Evolutionary conservation across 1,140 invertebrate species (phyloP).

Genomic region (Hyposmocoma kahamanoa): DNA sequence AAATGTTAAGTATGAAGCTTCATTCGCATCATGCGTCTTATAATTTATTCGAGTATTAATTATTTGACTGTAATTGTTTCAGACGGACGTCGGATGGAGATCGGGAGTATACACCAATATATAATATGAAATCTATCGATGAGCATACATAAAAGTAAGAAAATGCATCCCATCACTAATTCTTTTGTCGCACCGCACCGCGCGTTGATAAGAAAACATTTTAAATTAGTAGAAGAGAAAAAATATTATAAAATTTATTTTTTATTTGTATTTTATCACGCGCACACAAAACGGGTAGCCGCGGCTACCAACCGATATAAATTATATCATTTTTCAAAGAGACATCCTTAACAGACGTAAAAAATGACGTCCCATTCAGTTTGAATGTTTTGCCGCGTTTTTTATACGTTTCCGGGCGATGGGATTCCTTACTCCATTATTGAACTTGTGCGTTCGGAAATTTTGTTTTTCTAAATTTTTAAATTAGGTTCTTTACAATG

Average conservation of each 20-base stretch:
- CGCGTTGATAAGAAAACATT: slow-evolving; percentile 71
- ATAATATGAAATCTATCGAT: neutral
- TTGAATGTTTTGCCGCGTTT: slow-evolving; percentile 70
- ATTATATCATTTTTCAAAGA: slow-evolving; percentile 72
- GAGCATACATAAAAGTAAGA: neutral
- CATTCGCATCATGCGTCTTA: no score
- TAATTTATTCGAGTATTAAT: no score
- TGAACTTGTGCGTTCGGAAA: slow-evolving; percentile 24
- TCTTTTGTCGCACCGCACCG: slow-evolving; percentile 60
- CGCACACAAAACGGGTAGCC: slow-evolving; percentile 69
- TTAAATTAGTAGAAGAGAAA: slow-evolving; percentile 70
- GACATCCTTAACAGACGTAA: slow-evolving; percentile 69
- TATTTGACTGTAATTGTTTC: no score
- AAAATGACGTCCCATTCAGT: slow-evolving; percentile 70
- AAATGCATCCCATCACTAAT: slow-evolving; percentile 30
- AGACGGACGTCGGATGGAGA: no score
- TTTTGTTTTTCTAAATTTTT: neutral
- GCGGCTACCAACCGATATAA: slow-evolving; percentile 67
- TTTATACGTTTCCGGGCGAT: slow-evolving; percentile 68
- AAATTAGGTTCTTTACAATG: slow-evolving; percentile 10
- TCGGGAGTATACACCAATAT: no score
- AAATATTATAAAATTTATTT: slow-evolving; percentile 61
- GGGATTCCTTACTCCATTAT: slow-evolving; percentile 65
- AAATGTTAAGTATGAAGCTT: no score
- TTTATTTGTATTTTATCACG: slow-evolving; percentile 63